phyloP scores from a whole-genome alignment of 2,888 invertebrate species.

The Aphidoletes aphidimyza region DNA sequence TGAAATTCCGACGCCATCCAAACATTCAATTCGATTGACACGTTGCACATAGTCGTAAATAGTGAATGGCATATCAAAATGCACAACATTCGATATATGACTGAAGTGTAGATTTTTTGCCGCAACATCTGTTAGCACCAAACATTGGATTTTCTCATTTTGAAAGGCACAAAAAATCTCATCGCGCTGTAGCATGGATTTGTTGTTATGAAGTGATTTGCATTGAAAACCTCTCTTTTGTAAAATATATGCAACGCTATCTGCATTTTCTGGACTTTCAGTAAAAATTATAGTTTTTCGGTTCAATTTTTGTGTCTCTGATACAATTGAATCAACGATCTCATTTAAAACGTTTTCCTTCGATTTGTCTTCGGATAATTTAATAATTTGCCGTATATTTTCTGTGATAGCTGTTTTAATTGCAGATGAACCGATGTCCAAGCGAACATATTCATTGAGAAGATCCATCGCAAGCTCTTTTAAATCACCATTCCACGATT shows the following conservation, averaged over 20 bases:
- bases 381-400: background rate
- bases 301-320: too few relatives aligned
- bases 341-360: background rate
- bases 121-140: background rate
- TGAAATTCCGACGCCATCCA: background rate
- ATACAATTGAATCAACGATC: background rate
- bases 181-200: background rate
- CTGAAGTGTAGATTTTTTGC: background rate
- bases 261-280: background rate
- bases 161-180: background rate
- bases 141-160: background rate
- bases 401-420: too few relatives aligned
- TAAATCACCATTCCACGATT: background rate
- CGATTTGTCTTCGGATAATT: background rate
- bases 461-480: background rate
- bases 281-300: constrained; percentile 1
- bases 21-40: background rate
- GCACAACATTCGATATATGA: background rate
- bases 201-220: background rate
- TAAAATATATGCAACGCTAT: background rate
- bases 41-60: constrained; percentile 14
- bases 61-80: constrained; percentile 2
- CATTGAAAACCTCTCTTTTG: background rate
- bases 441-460: background rate
- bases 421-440: background rate